phyloP scores from a whole-genome alignment of 2,113 vertebrate species.

The human region GRCh38 chr7:130096001-130096500 shows the following conservation, averaged over 20 bases:
- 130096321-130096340: constrained; percentile 41
- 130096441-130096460: constrained; percentile 54
- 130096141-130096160: constrained; percentile 21
- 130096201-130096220: constrained; percentile 38
- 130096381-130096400: constrained; percentile 49
- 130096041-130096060: neutral
- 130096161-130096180: constrained; percentile 22
- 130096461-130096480: constrained; percentile 30
- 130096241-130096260: constrained; percentile 43
- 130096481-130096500: neutral
- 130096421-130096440: constrained; percentile 31
- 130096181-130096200: constrained; percentile 36
- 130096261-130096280: constrained; percentile 30
- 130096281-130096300: constrained; percentile 4
- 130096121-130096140: neutral
- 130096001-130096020: neutral
- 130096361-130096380: neutral
- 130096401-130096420: constrained; percentile 48
- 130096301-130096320: constrained; percentile 51
- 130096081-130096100: neutral
- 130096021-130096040: neutral
- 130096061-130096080: neutral
- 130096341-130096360: constrained; percentile 1
- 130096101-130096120: constrained; percentile 18
- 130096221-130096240: constrained; percentile 47